These are phyloP conservation scores for Ennomos quercinarius DNA, from an alignment of 2,888 invertebrate genomes.

Conservation along the genomic window DNA sequence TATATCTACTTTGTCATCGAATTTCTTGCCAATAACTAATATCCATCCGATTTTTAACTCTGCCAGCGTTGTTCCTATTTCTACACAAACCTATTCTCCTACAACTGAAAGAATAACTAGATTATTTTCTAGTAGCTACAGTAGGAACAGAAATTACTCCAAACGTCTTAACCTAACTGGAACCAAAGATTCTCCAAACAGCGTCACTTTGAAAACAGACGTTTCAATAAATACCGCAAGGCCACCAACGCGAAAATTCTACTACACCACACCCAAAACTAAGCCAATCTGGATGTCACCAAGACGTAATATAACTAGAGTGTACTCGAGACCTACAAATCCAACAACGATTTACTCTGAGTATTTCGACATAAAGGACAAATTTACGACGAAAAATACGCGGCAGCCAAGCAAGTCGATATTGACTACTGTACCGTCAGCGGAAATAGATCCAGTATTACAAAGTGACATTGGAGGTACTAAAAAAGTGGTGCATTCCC, in stretches of 20 bases:
- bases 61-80: slow-evolving; percentile 47
- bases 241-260: slow-evolving; percentile 67
- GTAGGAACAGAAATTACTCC: slow-evolving; percentile 69
- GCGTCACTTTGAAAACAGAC: slow-evolving; percentile 65
- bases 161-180: slow-evolving; percentile 70
- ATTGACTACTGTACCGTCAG: slow-evolving; percentile 74
- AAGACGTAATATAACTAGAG: slow-evolving; percentile 64
- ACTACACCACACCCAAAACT: slow-evolving; percentile 70
- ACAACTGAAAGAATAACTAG: slow-evolving; percentile 61
- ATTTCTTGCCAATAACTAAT: slow-evolving; percentile 54
- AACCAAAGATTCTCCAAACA: slow-evolving; percentile 71
- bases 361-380: slow-evolving; percentile 73
- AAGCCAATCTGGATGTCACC: slow-evolving; percentile 78
- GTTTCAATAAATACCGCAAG: slow-evolving; percentile 50
- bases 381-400: slow-evolving; percentile 56
- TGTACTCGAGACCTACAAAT: slow-evolving; percentile 53
- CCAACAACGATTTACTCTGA: slow-evolving; percentile 77
- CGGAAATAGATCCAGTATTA: slow-evolving; percentile 79
- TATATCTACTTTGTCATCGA: slow-evolving; percentile 53
- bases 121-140: slow-evolving; percentile 57
- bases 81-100: slow-evolving; percentile 62
- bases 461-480: slow-evolving; percentile 71
- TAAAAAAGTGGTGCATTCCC: slow-evolving; percentile 73
- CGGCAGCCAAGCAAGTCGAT: slow-evolving; percentile 54
- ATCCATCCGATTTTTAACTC: slow-evolving; percentile 53